Percentiles rank a stretch among this genome's conserved stretches.
phyloP scores from a whole-genome alignment of 2,797 vertebrate genomes.

The Diceros bicornis region DNA sequence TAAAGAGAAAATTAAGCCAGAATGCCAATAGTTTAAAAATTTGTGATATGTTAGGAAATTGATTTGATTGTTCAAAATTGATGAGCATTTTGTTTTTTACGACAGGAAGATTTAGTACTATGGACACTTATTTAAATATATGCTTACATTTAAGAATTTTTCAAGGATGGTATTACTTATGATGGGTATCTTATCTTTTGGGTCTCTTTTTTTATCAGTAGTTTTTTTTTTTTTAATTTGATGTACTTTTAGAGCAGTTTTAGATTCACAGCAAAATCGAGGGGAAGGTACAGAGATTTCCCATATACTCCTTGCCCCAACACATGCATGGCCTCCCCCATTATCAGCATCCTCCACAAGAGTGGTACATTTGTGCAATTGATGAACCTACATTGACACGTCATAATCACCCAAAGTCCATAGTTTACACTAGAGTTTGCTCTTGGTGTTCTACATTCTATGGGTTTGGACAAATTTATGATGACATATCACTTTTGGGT shows the following conservation, averaged over 20 bases:
- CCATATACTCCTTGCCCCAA: too few relatives aligned
- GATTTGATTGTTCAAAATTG: neutral
- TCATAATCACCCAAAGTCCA: neutral
- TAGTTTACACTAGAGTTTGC: neutral
- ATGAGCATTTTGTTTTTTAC: neutral
- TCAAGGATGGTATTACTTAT: neutral
- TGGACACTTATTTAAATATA: constrained; percentile 11
- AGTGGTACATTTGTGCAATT: neutral
- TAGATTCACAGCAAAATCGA: neutral
- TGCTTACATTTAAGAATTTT: neutral
- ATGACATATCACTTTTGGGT: neutral
- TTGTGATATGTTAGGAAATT: neutral
- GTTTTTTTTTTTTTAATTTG: neutral
- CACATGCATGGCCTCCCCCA: neutral
- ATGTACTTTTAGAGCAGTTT: too few relatives aligned
- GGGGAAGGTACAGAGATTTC: neutral
- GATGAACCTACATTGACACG: neutral
- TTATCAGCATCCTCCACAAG: neutral
- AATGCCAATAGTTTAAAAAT: constrained; percentile 2
- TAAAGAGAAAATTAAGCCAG: constrained; percentile 47
- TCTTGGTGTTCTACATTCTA: neutral
- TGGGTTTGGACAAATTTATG: neutral
- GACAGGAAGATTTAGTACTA: neutral
- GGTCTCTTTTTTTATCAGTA: neutral
- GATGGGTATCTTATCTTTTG: neutral